Conservation (phyloP, 2,797 vertebrate genomes). For the Malacoraja senta region DNA sequence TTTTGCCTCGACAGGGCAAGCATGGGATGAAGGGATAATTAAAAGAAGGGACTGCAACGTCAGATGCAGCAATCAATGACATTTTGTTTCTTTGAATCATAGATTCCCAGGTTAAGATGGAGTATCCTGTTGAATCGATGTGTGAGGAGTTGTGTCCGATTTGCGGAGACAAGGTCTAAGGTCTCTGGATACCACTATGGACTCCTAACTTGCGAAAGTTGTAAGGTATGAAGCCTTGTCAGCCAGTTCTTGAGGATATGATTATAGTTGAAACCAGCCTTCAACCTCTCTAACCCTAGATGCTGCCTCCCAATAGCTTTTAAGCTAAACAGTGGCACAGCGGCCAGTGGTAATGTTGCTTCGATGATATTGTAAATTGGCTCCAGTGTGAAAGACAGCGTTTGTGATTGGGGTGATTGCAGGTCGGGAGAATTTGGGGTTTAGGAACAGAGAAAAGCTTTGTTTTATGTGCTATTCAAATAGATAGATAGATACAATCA, state of each 20-base stretch:
- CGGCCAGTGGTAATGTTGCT: too few species aligned
- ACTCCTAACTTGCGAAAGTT: conserved; percentile 72
- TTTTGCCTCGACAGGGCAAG: not conserved
- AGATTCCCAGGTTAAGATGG: conserved; percentile 50
- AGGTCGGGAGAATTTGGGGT: too few species aligned
- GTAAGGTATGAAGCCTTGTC: conserved; percentile 56
- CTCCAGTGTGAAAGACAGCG: too few species aligned
- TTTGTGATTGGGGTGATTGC: too few species aligned
- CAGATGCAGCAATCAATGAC: not conserved
- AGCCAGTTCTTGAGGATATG: not conserved
- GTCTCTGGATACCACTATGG: conserved; percentile 75
- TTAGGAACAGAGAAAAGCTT: too few species aligned
- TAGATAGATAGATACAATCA: too few species aligned
- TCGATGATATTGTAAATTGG: too few species aligned
- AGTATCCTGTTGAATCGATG: conserved; percentile 43
- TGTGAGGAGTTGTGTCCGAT: conserved; percentile 60
- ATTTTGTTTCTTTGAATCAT: not conserved
- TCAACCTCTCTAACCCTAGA: conserved; percentile 26
- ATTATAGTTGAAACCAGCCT: not conserved
- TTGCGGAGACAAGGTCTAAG: conserved; percentile 69
- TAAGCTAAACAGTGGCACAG: too few species aligned
- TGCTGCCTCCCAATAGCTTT: conserved; percentile 47
- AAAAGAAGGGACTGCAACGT: not conserved
- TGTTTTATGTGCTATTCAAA: too few species aligned
- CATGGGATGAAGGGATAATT: too few species aligned